Conservation (phyloP, 2,797 vertebrate species). For the Sebastes flavidus region DNA sequence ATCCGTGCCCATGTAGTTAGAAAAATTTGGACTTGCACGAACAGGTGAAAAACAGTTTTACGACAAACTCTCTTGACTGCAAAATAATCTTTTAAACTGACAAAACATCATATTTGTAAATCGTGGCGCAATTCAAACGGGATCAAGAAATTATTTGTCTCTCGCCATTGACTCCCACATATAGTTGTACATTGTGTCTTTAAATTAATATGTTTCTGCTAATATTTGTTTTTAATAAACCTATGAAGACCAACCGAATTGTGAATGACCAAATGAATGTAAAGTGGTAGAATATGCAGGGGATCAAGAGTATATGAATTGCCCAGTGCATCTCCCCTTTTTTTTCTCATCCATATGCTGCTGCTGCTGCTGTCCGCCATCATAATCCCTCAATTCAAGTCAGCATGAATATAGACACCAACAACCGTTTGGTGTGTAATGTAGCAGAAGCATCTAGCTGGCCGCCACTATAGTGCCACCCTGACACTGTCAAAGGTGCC, state of each 20-base stretch:
- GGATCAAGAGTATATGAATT: neutral
- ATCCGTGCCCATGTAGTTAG: too few relatives aligned
- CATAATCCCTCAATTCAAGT: slow-evolving; percentile 53
- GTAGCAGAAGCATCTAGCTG: slow-evolving; percentile 70
- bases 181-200: neutral
- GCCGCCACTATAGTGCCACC: slow-evolving; percentile 63
- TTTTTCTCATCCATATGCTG: slow-evolving; percentile 34
- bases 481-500: slow-evolving; percentile 74
- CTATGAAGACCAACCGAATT: neutral
- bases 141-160: too few relatives aligned
- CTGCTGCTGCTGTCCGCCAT: slow-evolving; percentile 5
- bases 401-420: slow-evolving; percentile 58
- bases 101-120: too few relatives aligned
- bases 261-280: neutral
- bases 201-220: neutral
- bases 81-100: too few relatives aligned
- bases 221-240: neutral
- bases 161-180: too few relatives aligned
- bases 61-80: too few relatives aligned
- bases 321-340: neutral
- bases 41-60: too few relatives aligned
- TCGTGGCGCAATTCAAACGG: too few relatives aligned
- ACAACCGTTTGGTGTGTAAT: slow-evolving; percentile 71
- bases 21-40: too few relatives aligned
- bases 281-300: neutral